Evolutionary conservation across 37 sponge, comb jelly and placozoan species (phyloP), one percentile per base, ranked within the genome.

Genomic region (Halichondria panicea): DNA sequence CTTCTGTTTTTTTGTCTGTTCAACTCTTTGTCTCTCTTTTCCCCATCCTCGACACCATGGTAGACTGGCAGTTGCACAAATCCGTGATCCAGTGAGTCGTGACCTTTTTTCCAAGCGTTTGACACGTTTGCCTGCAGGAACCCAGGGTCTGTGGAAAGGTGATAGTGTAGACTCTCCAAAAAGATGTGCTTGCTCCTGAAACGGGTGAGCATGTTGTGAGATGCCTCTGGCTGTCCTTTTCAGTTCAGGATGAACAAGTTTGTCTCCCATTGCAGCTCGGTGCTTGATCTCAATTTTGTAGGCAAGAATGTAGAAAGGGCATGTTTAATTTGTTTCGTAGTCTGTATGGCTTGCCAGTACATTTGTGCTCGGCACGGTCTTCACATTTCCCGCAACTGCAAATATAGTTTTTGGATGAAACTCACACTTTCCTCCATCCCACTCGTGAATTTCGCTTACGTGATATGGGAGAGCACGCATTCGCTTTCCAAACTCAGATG

Each of bases 131-230:
- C 40, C 50, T 77, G 78, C 3, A 64, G 32, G 21, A 77, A 32
- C 7, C 55, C 78, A 8, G 62, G 25, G 27, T 76, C 45, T 25
- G 77, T 63, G 31, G 66, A 67, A 4, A 66, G 57, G 7, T 65
- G 15, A n/a, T 66, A 66, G 48, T 78, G 78, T 8, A 78, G 55
- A 11, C 78, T 32, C 50, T 43, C 40, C 18, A 78, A 32, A 50
- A 46, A 24, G 5, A 32, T 22, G 9, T 44, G 30, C 27, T 78
- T 78, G 15, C 56, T 5, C 32, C 78, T 65, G 46, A 66, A 78
- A 36, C 67, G 43, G 24, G 53, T 65, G 7, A 78, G 57, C 4
- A 78, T 68, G 30, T 66, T 78, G n/a, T 78, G 78, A 22, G 78
- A 64, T 21, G 78, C 67, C 40, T 78, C 78, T 3, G 35, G 5